A percentile compares a stretch with the other conserved stretches of the same genome.
Evolutionary conservation across 2,113 vertebrate species (phyloP).

Genomic region (Bos taurus): DNA sequence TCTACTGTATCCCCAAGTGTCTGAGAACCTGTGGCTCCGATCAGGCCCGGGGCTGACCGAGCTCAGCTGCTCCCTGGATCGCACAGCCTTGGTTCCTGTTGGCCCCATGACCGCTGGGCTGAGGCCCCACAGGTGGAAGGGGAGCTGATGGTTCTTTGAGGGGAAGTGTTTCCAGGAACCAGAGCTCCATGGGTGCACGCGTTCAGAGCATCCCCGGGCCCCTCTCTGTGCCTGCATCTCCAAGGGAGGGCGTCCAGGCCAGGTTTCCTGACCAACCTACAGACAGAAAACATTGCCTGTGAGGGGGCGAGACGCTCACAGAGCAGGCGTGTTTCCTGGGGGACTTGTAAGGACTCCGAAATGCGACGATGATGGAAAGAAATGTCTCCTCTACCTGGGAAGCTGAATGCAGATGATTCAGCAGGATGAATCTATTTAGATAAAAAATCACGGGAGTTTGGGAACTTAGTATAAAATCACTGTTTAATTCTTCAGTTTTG

Average conservation of each 20-base stretch:
- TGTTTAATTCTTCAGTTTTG: not conserved
- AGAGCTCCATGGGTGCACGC: fast-evolving
- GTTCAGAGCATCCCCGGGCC: fast-evolving
- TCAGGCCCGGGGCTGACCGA: not conserved
- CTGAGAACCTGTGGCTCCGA: too few species aligned
- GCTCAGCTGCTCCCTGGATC: not conserved
- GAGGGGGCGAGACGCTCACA: fast-evolving
- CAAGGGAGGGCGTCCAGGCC: fast-evolving
- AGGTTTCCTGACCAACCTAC: fast-evolving
- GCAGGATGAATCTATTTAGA: not conserved
- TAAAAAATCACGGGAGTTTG: not conserved
- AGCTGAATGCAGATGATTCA: fast-evolving
- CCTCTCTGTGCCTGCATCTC: fast-evolving
- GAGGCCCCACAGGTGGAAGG: not conserved
- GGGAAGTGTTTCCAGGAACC: not conserved
- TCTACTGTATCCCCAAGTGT: fast-evolving
- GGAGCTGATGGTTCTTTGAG: fast-evolving
- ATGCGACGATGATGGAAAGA: fast-evolving
- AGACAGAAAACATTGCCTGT: fast-evolving
- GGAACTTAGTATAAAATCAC: not conserved
- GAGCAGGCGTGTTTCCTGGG: fast-evolving
- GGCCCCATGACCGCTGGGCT: not conserved
- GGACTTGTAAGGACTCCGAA: not conserved
- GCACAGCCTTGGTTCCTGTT: not conserved
- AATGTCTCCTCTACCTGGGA: fast-evolving